Base-by-base conservation (phyloP, 2,797 vertebrate genomes). In the Argya squamiceps region DNA sequence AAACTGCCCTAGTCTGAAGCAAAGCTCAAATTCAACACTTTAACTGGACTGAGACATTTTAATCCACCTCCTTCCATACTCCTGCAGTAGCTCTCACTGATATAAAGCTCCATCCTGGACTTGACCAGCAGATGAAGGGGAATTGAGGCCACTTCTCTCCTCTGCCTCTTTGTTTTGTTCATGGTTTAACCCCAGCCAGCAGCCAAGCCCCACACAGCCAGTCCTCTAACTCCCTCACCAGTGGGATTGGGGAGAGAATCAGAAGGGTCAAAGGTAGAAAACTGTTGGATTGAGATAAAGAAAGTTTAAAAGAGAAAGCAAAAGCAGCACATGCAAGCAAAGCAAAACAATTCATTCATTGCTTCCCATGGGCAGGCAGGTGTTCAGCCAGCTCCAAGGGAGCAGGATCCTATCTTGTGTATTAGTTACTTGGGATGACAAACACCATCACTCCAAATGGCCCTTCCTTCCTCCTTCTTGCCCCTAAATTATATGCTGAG, bases 401-500 rank as follows among this genome's bases (percentile, higher is more conserved):
- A 39, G 10, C 26, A 64, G 52, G 7, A 37, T 11, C 29, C n/a
- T 26, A 3, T 34, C 37, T 15, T 23, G 15, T 10, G 9, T 17
- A 15, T 6, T 2, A 26, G 18, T 27, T 44, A 15, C 21, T 32
- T 1, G 3, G n/a, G 12, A 36, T 19, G 37, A 50, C 12, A 77
- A 70, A n/a, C 6, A 18, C 3, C 12, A 39, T 22, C 15, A 46
- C 12, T 34, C 12, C 65, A 59, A 59, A 70, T 1, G 4, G 32
- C 7, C 39, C 15, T 20, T 50, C 6, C 16, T 52, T 77, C 24
- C 29, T 64, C n/a, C 17, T 52, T 44, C 29, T 16, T 39, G 10
- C 6, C 11, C 7, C 2, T 0, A 4, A 0, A 0, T 56, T 26
- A 26, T 0, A 27, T 11, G 30, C 9, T 14, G n/a, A 83, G 24